Evolutionary conservation across 2,797 vertebrate genomes (phyloP).

Genomic region (Rachycentron canadum): DNA sequence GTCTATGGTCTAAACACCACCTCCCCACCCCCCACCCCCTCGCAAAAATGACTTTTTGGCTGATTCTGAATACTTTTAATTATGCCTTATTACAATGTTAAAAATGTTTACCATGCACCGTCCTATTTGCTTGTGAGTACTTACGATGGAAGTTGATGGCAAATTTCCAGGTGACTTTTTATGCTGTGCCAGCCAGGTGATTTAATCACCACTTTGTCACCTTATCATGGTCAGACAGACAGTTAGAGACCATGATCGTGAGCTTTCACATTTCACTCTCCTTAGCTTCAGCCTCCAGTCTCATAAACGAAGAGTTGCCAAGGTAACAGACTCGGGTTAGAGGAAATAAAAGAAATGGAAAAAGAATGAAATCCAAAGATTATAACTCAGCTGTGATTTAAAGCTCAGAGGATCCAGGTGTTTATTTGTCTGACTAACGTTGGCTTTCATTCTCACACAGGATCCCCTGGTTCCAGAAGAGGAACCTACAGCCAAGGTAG

Average conservation of each 20-base stretch:
- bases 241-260: slow-evolving; percentile 1
- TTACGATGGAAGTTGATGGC: too few relatives aligned
- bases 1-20: too few relatives aligned
- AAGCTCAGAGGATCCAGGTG: slow-evolving; percentile 12
- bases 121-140: too few relatives aligned
- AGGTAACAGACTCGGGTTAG: not conserved
- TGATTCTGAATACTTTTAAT: too few relatives aligned
- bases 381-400: slow-evolving; percentile 36
- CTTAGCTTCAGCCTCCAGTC: slow-evolving; percentile 1
- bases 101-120: too few relatives aligned
- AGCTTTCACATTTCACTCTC: not conserved
- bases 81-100: too few relatives aligned
- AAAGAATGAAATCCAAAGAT: slow-evolving; percentile 27
- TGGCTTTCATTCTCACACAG: slow-evolving; percentile 62
- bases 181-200: too few relatives aligned
- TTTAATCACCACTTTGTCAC: too few relatives aligned
- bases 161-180: too few relatives aligned
- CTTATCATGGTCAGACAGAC: too few relatives aligned
- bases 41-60: too few relatives aligned
- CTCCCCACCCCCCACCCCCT: too few relatives aligned
- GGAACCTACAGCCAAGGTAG: slow-evolving; percentile 90
- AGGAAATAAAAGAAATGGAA: slow-evolving; percentile 5
- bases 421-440: slow-evolving; percentile 53
- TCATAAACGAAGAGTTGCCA: slow-evolving; percentile 22
- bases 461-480: slow-evolving; percentile 85